Conservation (phyloP, 2,888 invertebrate species). For the Eulithis prunata region DNA sequence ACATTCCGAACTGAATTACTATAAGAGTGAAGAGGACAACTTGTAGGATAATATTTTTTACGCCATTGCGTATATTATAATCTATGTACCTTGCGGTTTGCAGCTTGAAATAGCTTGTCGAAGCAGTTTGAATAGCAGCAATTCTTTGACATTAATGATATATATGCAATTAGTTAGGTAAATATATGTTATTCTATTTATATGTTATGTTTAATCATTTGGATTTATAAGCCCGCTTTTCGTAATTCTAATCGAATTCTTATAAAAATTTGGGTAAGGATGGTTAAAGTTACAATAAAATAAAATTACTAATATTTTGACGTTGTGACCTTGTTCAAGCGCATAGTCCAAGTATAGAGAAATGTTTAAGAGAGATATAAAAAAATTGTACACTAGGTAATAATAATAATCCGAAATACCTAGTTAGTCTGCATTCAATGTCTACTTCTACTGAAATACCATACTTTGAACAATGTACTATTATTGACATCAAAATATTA, state of each 20-base stretch:
- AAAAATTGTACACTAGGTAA: too few relatives aligned
- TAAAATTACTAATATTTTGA: too few relatives aligned
- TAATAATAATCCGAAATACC: too few relatives aligned
- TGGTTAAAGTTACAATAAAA: too few relatives aligned
- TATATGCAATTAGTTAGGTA: constrained; percentile 1
- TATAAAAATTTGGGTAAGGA: too few relatives aligned
- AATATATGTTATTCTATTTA: background rate
- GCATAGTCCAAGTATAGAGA: too few relatives aligned
- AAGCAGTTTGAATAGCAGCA: background rate
- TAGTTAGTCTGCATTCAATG: too few relatives aligned
- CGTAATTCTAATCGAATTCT: background rate
- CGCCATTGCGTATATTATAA: constrained; percentile 6
- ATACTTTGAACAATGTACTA: too few relatives aligned
- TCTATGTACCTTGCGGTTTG: background rate
- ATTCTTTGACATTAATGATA: background rate
- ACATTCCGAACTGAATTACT: constrained; percentile 10
- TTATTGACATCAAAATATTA: background rate
- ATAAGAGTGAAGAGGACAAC: background rate
- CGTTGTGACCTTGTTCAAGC: too few relatives aligned
- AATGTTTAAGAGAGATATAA: too few relatives aligned
- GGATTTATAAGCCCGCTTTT: background rate
- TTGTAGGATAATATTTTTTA: background rate
- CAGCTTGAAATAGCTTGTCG: constrained; percentile 1
- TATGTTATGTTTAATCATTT: background rate
- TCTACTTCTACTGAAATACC: too few relatives aligned